Evolutionary conservation across 2,888 invertebrate species (phyloP), one percentile per base, ranked within the genome.

Genomic region (Spodoptera exigua): DNA sequence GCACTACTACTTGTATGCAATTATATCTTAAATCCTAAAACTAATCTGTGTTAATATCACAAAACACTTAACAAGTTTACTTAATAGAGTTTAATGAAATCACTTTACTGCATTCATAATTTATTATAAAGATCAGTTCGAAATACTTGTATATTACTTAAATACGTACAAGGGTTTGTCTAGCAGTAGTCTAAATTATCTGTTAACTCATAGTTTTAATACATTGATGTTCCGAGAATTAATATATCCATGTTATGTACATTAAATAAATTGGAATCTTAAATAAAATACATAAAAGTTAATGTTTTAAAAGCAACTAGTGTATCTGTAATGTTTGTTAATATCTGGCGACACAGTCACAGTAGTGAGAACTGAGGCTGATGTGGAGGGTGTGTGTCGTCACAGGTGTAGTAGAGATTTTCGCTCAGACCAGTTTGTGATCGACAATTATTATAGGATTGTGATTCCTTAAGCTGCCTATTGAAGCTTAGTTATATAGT

Each of bases 381-480:
- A 9, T 5, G 49, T 46, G 21, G 13, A 44, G 53, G 27, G 7
- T 49, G 51, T 16, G 12, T 35, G 48, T 53, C 60, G 69, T 70
- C 63, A 61, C 74, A 54, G 73, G 76, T 75, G 72, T 72, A 66
- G 78, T 62, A 56, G 72, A 67, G 68, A 49, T 21, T 67, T 78
- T 73, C 75, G 76, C 69, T 56, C 74, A 63, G 69, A 76, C 62
- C 76, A 75, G 71, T 79, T 75, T 81, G 81, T 83, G 81, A 85
- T 82, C 68, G 69, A 77, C 76, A 70, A 61, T 62, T 70, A 57
- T 52, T 75, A 79, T 79, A 78, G 77, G 70, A 81, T 79, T 81
- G 80, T 84, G 81, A 84, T 84, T 79, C 71, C 63, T 75, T 75
- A 70, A 76, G 84, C 80, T 83, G 81, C 79, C 80, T 83, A 78